Percentiles rank a stretch among this genome's conserved stretches.
Evolutionary conservation across 1,140 invertebrate genomes (phyloP).

Genomic region (Acromyrmex echinatior): DNA sequence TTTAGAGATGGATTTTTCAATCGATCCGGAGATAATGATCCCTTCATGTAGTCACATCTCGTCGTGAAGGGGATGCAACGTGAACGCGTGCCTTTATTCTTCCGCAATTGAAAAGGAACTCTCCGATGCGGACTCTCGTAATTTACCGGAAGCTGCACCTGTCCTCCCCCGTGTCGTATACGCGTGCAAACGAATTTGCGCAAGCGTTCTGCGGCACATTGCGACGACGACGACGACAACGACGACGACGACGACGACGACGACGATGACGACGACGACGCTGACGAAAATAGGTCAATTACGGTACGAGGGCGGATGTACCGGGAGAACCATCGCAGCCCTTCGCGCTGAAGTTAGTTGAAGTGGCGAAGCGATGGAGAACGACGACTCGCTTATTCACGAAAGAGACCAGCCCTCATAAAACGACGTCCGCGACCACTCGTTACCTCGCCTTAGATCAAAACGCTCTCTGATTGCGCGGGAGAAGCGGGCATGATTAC

Average conservation of each 20-base stretch:
- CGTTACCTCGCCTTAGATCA: not conserved
- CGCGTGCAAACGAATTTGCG: constrained; percentile 57
- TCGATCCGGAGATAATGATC: not conserved
- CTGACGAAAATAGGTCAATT: constrained; percentile 74
- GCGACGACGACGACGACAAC: not conserved
- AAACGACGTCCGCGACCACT: not conserved
- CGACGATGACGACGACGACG: not conserved
- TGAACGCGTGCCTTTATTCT: not conserved
- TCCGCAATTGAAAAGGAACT: constrained; percentile 20
- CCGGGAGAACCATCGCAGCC: constrained; percentile 10
- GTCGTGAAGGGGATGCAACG: not conserved
- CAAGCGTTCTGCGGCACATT: constrained; percentile 61
- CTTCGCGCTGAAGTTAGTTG: not conserved
- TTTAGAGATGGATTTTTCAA: not conserved
- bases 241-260: not conserved
- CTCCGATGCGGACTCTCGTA: constrained; percentile 8
- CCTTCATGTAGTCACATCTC: not conserved
- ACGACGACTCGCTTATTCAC: not conserved
- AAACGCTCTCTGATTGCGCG: not conserved
- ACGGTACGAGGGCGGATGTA: constrained; percentile 27
- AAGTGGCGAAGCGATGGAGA: constrained; percentile 4
- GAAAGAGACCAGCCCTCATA: not conserved
- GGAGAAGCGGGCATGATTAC: not conserved
- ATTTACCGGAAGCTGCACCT: constrained; percentile 54
- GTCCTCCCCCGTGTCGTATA: not conserved